Evolutionary conservation across 1,140 invertebrate species (phyloP).

Genomic region (Conopomorpha cramerella): DNA sequence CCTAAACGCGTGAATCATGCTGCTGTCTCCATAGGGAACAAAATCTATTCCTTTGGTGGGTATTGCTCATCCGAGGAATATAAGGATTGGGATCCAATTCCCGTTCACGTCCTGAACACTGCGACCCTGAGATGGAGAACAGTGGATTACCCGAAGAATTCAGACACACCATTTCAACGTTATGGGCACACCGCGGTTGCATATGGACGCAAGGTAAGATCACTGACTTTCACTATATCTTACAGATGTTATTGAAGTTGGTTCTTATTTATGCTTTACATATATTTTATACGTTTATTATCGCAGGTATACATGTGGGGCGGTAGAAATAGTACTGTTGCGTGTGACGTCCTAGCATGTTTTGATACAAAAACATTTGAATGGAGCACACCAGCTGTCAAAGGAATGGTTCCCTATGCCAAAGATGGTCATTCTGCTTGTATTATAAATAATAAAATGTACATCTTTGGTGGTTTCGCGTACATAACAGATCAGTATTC

Average conservation of each 20-base stretch:
- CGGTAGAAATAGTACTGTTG: constrained; percentile 82
- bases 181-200: constrained; percentile 90
- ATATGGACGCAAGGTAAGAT: constrained; percentile 70
- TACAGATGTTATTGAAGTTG: too few species aligned
- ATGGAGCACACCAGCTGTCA: constrained; percentile 71
- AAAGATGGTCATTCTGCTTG: constrained; percentile 91
- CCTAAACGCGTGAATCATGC: constrained; percentile 87
- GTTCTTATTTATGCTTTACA: constrained; percentile 1
- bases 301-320: constrained; percentile 82
- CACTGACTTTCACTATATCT: too few species aligned
- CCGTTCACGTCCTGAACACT: constrained; percentile 86
- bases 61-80: constrained; percentile 72
- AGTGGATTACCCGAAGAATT: constrained; percentile 28
- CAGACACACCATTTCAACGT: constrained; percentile 40
- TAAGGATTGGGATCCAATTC: constrained; percentile 82
- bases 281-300: constrained; percentile 3
- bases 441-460: constrained; percentile 82
- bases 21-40: constrained; percentile 78
- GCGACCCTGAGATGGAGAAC: constrained; percentile 65
- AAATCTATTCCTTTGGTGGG: constrained; percentile 90
- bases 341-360: constrained; percentile 78
- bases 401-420: constrained; percentile 73
- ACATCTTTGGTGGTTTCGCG: constrained; percentile 88
- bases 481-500: constrained; percentile 79
- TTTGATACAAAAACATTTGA: constrained; percentile 74